Evolutionary conservation across 2,888 invertebrate genomes (phyloP).

Genomic region (Mesorhabditis sp.): DNA sequence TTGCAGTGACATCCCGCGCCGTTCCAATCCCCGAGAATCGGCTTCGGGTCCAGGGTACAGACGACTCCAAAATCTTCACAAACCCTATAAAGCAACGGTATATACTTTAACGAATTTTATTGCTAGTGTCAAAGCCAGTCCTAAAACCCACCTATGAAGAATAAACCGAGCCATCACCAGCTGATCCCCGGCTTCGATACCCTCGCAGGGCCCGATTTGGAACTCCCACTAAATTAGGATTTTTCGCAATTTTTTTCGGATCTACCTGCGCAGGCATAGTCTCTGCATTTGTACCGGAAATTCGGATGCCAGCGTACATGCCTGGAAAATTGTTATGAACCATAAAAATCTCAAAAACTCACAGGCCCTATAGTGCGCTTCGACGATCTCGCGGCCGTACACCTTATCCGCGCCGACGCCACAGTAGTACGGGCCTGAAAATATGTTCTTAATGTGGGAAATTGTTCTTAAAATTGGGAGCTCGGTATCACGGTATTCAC

Average conservation of each 20-base stretch:
- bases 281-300: slow-evolving; percentile 90
- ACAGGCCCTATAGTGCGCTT: slow-evolving; percentile 88
- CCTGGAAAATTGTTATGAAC: neutral
- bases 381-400: slow-evolving; percentile 88
- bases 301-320: slow-evolving; percentile 84
- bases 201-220: slow-evolving; percentile 63
- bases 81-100: slow-evolving; percentile 28
- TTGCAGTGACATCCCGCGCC: slow-evolving; percentile 90
- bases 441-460: neutral
- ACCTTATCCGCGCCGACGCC: slow-evolving; percentile 92
- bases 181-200: slow-evolving; percentile 62
- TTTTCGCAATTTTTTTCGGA: slow-evolving; percentile 49
- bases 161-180: slow-evolving; percentile 62
- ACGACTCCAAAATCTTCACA: slow-evolving; percentile 63
- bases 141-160: slow-evolving; percentile 55
- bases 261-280: slow-evolving; percentile 72
- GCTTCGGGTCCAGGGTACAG: slow-evolving; percentile 61
- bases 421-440: slow-evolving; percentile 85
- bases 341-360: slow-evolving; percentile 15
- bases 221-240: slow-evolving; percentile 49
- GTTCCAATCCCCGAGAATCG: slow-evolving; percentile 73
- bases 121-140: neutral
- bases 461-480: neutral
- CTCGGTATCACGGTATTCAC: neutral
- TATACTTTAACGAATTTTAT: neutral